Base-by-base conservation (phyloP, 2,797 vertebrate species). In the Bovichtus variegatus region DNA sequence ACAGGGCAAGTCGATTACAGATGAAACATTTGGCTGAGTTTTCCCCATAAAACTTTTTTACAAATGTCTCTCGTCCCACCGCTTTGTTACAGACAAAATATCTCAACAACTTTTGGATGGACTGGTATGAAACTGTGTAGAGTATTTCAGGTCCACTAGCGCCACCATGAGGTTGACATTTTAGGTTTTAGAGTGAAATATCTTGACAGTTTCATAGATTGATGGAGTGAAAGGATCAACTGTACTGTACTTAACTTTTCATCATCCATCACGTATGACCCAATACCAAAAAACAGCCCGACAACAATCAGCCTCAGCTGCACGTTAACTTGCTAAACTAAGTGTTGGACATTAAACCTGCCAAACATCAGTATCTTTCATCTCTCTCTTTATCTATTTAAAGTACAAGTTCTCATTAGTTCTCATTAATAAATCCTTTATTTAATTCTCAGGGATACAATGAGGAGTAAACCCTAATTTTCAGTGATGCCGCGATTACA, bases 221-320 rank as follows among this genome's bases (percentile, higher is more conserved):
- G 46, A 46, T 21, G 46, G n/a, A n/a, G n/a, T n/a, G n/a, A n/a
- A 54, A 31, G 0, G 27, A 31, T 51, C 7, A 5, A 51, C 49
- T 51, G 34, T 7, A 25, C 51, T 27, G 23, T n/a, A n/a, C 31
- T 34, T n/a, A 34, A 34, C 31, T 34, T 34, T 34, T 34, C 31
- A 5, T 0, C 23, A 16, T 49, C 47, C n/a, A 10, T 41, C 4
- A 58, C 34, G 58, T 38, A 13, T 23, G 9, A 25, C 38, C 57
- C 57, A 13, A 38, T 57, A 21, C 10, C 19, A 12, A 25, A 25
- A 41, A 25, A n/a, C n/a, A n/a, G n/a, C n/a, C n/a, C n/a, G n/a
- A n/a, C n/a, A n/a, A n/a, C n/a, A n/a, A n/a, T 41, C 0, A 25
- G 38, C 23, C 0, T 41, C 21, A 23, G 6, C 21, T 41, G 38